Evolutionary conservation across 2,888 invertebrate species (phyloP), one percentile per base, ranked within the genome.

Genomic region (Orchesellides sinensis): DNA sequence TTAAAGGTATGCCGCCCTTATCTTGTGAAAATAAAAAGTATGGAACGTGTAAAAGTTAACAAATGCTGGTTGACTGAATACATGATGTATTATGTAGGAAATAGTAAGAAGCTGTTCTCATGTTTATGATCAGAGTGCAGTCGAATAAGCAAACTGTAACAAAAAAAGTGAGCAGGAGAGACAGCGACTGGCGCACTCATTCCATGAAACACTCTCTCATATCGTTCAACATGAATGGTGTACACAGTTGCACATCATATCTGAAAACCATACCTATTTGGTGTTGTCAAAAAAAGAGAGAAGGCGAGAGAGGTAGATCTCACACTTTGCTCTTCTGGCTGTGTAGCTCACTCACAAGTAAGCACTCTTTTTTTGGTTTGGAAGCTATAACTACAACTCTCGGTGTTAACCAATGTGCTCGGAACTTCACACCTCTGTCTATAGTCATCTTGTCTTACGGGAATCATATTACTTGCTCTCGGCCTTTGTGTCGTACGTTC

Each of bases 351-450:
- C 69, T 63, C 69, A 49, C 78, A n/a, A n/a, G n/a, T n/a, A n/a
- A n/a, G n/a, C n/a, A 69, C 80, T 61, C 78, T 35, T 40, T 68
- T 73, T 74, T 54, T 74, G 75, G 74, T 74, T 75, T 69, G 73
- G 72, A 77, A 69, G 70, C 75, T 77, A 65, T 83, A 66, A 77
- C 70, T 72, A 81, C 66, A 83, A 77, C 77, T 77, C 75, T 83
- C 83, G 77, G 83, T 77, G 83, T 77, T 83, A 83, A 83, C 83
- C 83, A 83, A 83, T 83, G 83, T 83, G 83, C 83, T 83, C 83
- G 83, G 77, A 83, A 83, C 83, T 83, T 83, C 83, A 83, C 83
- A 83, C 83, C 83, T 83, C 83, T 77, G 83, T 72, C 83, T 83
- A 83, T 83, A 77, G 83, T 59, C 75, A 83, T 83, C 83, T 83